phyloP scores from a whole-genome alignment of 2,113 vertebrate species.

The Petroica traversi region DNA sequence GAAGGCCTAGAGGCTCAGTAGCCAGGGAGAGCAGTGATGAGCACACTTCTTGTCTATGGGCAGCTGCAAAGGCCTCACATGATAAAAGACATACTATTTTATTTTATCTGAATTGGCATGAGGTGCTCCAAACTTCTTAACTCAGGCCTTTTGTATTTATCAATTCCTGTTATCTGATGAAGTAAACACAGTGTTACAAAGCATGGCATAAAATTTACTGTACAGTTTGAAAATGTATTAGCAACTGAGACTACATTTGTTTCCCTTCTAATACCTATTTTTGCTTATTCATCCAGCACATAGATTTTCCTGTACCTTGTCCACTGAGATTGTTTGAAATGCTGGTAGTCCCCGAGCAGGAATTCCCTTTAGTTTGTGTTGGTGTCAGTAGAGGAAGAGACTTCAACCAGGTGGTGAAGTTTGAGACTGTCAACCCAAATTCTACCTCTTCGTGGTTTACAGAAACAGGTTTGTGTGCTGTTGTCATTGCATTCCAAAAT shows the following conservation, averaged over 20 bases:
- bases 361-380: constrained; percentile 94
- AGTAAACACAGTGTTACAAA: neutral
- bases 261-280: neutral
- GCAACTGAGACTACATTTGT: neutral
- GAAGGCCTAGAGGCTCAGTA: neutral
- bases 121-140: neutral
- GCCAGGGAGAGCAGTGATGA: neutral
- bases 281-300: constrained; percentile 79
- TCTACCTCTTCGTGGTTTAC: constrained; percentile 94
- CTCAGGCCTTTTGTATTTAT: neutral
- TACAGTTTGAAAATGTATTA: neutral
- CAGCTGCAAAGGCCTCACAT: neutral
- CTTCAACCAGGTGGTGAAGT: constrained; percentile 93
- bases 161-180: neutral
- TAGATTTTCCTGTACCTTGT: constrained; percentile 95
- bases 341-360: constrained; percentile 94
- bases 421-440: constrained; percentile 97
- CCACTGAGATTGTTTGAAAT: constrained; percentile 96
- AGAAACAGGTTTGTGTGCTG: constrained; percentile 84
- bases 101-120: neutral
- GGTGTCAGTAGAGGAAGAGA: constrained; percentile 93
- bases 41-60: neutral
- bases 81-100: neutral
- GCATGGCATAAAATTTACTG: neutral
- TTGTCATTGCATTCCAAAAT: neutral